Base-by-base conservation (phyloP, 2,888 invertebrate genomes). In the Melinaea menophilus region DNA sequence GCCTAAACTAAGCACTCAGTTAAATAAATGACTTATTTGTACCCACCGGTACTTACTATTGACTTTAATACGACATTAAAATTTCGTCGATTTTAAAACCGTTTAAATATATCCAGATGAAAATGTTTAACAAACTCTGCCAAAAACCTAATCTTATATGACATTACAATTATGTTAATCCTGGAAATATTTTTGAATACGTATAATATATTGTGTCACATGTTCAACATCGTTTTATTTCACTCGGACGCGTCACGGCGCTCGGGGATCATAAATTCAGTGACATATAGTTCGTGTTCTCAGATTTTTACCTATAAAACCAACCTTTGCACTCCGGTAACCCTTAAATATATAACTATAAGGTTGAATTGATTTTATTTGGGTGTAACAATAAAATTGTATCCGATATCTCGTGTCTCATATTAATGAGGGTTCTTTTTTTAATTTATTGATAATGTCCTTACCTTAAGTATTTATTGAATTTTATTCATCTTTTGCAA, bases 271-370 rank as follows among this genome's bases (percentile, higher is more conserved):
- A 86, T 88, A 88, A 88, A 88, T 86, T 86, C 75, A 77, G 81
- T 85, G 87, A 88, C 87, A 86, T 87, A 87, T 86, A 84, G 85
- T 77, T 73, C 78, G 78, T 79, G 76, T 84, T 83, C 82, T 75
- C 75, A 84, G 81, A 84, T 84, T 84, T 82, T 84, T 79, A 79
- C 65, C 59, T 62, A 65, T 62, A 65, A 63, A 55, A 37, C 56
- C 57, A 79, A 79, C 76, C 61, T 67, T 54, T 61, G 62, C 67
- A 35, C 60, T 56, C 66, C 46, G 22, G 22, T 22, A 22, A 70
- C 70, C 76, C 74, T 77, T 81, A 79, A 73, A 66, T 63, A 59
- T 57, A 61, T 66, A 61, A 61, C 4, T 59, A 69, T 80, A 84
- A 77, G 76, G 77, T 70, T 68, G 69, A 74, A 71, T 72, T 76